These are phyloP conservation scores for Pterocles burchelli DNA, from an alignment of 2,113 vertebrate species.

Conservation along the genomic window DNA sequence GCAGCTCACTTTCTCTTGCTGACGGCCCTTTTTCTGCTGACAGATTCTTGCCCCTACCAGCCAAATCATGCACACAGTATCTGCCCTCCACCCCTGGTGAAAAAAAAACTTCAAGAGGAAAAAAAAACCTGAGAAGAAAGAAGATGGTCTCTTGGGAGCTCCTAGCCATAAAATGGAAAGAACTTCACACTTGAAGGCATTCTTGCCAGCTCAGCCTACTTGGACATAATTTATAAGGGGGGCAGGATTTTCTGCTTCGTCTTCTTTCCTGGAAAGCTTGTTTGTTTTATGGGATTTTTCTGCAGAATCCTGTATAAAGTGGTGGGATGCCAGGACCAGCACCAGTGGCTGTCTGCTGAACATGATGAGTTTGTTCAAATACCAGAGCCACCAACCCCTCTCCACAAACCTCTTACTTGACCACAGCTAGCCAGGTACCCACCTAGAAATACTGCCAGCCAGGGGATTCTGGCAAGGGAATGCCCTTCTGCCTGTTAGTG, in stretches of 20 bases:
- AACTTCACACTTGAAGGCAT: conserved; percentile 42
- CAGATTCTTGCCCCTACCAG: conserved; percentile 68
- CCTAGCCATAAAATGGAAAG: conserved; percentile 20
- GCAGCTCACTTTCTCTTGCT: conserved; percentile 79
- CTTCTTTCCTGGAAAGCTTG: conserved; percentile 26
- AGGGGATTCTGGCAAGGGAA: not conserved
- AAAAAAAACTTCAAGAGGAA: not conserved
- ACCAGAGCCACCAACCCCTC: not conserved
- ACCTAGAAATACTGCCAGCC: not conserved
- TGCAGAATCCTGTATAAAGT: not conserved
- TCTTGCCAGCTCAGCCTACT: conserved; percentile 56
- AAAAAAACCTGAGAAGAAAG: not conserved
- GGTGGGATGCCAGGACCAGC: not conserved
- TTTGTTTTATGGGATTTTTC: not conserved
- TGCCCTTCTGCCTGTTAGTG: not conserved
- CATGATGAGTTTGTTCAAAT: not conserved
- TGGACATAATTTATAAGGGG: conserved; percentile 48
- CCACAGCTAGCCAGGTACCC: not conserved
- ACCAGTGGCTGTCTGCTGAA: not conserved
- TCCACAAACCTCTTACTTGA: not conserved
- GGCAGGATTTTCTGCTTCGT: conserved; percentile 7
- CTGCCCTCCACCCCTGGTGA: not conserved
- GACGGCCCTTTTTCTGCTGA: conserved; percentile 72
- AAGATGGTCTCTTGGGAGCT: not conserved
- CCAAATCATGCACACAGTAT: conserved; percentile 63